These are phyloP conservation scores for Cottus gobio DNA, from an alignment of 2,113 vertebrate species.

Conservation along the genomic window DNA sequence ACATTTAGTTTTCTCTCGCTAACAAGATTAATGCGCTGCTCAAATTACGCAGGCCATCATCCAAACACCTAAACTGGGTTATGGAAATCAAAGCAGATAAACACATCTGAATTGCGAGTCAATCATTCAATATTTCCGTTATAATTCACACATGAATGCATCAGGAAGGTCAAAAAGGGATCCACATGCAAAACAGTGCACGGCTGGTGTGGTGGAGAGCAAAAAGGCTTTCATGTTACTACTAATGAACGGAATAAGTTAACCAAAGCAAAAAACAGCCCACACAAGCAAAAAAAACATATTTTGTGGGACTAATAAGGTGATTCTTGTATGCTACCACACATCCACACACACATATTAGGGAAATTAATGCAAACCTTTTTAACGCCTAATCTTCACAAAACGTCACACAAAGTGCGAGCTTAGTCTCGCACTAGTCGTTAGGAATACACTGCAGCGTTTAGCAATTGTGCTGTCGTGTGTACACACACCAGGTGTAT, in stretches of 20 bases:
- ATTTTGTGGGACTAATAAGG: constrained; percentile 36
- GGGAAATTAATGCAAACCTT: constrained; percentile 24
- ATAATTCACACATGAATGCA: constrained; percentile 29
- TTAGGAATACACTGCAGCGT: neutral
- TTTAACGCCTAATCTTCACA: constrained; percentile 9
- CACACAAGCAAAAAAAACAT: constrained; percentile 10
- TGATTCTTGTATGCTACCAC: constrained; percentile 28
- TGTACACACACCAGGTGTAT: neutral
- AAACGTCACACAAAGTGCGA: constrained; percentile 28
- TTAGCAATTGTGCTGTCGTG: neutral
- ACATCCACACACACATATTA: constrained; percentile 11
- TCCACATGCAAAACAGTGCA: constrained; percentile 25
- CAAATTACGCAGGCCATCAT: neutral
- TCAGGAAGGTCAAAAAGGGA: constrained; percentile 14
- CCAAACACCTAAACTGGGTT: constrained; percentile 9
- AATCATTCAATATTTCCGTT: constrained; percentile 1
- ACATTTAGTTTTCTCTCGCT: constrained; percentile 13
- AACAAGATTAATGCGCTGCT: neutral
- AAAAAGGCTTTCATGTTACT: constrained; percentile 58
- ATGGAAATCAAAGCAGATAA: constrained; percentile 14
- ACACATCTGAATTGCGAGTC: neutral
- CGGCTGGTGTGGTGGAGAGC: neutral
- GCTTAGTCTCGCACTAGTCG: neutral
- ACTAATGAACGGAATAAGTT: constrained; percentile 50
- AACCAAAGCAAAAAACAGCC: constrained; percentile 28